Evolutionary conservation across 37 sponge, comb jelly and placozoan genomes (phyloP).

Genomic region (Corticium candelabrum): DNA sequence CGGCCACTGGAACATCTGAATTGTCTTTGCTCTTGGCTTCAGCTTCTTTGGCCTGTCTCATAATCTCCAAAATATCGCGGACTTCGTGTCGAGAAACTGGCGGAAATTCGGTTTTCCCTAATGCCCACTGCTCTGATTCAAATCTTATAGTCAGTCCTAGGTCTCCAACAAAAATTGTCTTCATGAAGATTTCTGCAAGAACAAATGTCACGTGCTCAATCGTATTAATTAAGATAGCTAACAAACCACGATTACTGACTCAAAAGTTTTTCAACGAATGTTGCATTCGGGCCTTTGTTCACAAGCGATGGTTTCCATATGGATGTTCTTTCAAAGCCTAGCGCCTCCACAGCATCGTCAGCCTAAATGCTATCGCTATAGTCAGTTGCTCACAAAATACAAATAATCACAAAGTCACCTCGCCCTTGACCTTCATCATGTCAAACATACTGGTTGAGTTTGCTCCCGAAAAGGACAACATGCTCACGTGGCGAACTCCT

Average conservation of each 20-base stretch:
- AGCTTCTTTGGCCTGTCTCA: no score
- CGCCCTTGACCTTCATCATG: constrained; percentile 54
- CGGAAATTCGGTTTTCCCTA: neutral
- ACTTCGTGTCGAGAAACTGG: neutral
- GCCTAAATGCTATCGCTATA: constrained; percentile 9
- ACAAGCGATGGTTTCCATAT: constrained; percentile 66
- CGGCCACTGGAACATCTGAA: neutral
- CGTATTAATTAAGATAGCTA: no score
- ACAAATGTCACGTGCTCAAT: no score
- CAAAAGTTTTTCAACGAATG: constrained; percentile 45
- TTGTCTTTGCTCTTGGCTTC: neutral
- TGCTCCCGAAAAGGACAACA: constrained; percentile 45
- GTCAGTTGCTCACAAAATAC: neutral
- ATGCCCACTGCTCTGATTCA: neutral
- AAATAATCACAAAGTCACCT: neutral
- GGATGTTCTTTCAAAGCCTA: constrained; percentile 28
- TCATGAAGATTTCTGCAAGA: neutral
- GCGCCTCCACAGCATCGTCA: constrained; percentile 29
- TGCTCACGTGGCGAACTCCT: constrained; percentile 56
- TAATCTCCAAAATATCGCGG: neutral
- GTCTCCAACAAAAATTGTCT: neutral
- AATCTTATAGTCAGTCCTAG: neutral
- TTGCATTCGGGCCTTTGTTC: constrained; percentile 23
- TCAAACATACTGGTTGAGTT: constrained; percentile 61
- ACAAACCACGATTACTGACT: no score